Conservation (phyloP, 2,797 vertebrate genomes). For the Garrulus glandarius region DNA sequence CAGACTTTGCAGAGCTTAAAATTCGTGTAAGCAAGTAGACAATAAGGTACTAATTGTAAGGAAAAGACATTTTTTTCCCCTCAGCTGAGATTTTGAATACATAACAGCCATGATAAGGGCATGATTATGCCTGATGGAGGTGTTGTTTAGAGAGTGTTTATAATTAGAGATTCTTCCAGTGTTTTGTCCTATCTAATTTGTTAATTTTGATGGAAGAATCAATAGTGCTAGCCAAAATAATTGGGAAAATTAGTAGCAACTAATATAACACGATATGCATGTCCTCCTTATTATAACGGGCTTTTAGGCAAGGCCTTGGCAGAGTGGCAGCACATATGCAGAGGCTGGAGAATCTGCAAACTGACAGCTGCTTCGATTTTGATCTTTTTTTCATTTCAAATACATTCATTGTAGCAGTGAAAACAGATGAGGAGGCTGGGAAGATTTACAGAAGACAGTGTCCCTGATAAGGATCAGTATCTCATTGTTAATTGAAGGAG, state of each 20-base stretch:
- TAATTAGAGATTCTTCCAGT: slow-evolving; percentile 40
- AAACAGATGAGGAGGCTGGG: slow-evolving; percentile 41
- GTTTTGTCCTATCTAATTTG: slow-evolving; percentile 48
- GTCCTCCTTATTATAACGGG: not conserved
- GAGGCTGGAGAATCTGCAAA: not conserved
- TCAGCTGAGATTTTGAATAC: not conserved
- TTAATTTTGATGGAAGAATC: slow-evolving; percentile 47
- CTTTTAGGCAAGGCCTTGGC: not conserved
- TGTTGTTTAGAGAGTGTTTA: slow-evolving; percentile 4
- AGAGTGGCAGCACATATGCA: not conserved
- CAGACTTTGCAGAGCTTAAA: not conserved
- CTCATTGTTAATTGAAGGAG: slow-evolving; percentile 31
- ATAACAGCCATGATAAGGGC: not conserved
- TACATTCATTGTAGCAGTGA: not conserved
- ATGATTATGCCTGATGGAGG: not conserved
- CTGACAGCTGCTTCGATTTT: slow-evolving; percentile 34
- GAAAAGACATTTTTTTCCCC: not conserved
- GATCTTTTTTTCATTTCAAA: not conserved
- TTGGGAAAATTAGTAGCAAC: slow-evolving; percentile 35
- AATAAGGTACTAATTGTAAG: not conserved
- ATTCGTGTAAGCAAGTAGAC: not conserved
- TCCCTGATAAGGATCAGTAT: slow-evolving; percentile 19
- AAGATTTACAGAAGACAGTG: slow-evolving; percentile 29
- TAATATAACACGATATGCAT: slow-evolving; percentile 37
- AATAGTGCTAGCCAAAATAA: slow-evolving; percentile 39